Evolutionary conservation across 1,140 invertebrate species (phyloP).

Genomic region (Lucilia sericata): DNA sequence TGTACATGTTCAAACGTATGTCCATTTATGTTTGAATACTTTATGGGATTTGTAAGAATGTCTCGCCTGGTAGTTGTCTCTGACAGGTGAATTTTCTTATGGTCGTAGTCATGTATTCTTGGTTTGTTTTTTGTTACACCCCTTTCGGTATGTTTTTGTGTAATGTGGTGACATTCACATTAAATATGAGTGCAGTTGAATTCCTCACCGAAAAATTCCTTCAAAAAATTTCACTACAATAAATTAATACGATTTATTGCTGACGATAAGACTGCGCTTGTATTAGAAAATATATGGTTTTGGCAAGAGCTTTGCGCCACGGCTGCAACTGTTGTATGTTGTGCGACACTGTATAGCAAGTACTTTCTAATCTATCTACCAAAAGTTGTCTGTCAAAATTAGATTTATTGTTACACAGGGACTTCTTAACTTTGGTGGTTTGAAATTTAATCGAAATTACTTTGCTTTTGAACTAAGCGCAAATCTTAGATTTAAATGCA

Average conservation of each 20-base stretch:
- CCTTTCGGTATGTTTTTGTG: constrained; percentile 4
- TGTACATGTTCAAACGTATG: not conserved
- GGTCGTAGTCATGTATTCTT: not conserved
- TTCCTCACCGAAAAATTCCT: constrained; percentile 41
- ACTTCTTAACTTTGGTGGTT: not conserved
- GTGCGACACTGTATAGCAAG: not conserved
- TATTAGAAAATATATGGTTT: constrained; percentile 33
- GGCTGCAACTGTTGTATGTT: not conserved
- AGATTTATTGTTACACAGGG: constrained; percentile 14
- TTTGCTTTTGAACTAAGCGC: not conserved
- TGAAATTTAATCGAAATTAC: not conserved
- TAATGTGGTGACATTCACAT: constrained; percentile 42
- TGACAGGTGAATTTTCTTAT: not conserved
- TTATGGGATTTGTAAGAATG: not conserved
- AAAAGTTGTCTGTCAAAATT: constrained; percentile 42
- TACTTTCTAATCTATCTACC: constrained; percentile 36
- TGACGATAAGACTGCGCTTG: constrained; percentile 56
- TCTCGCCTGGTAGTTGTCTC: not conserved
- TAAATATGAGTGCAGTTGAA: constrained; percentile 44
- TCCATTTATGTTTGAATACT: not conserved
- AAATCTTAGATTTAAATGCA: not conserved
- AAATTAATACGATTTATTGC: constrained; percentile 67
- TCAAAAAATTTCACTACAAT: constrained; percentile 63
- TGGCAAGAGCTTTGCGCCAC: not conserved
- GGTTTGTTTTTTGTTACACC: not conserved